A percentile compares a stretch with the other conserved stretches of the same genome.
These are phyloP conservation scores for Sinocyclocheilus maitianheensis DNA, from an alignment of 2,113 vertebrate species.

Conservation along the genomic window DNA sequence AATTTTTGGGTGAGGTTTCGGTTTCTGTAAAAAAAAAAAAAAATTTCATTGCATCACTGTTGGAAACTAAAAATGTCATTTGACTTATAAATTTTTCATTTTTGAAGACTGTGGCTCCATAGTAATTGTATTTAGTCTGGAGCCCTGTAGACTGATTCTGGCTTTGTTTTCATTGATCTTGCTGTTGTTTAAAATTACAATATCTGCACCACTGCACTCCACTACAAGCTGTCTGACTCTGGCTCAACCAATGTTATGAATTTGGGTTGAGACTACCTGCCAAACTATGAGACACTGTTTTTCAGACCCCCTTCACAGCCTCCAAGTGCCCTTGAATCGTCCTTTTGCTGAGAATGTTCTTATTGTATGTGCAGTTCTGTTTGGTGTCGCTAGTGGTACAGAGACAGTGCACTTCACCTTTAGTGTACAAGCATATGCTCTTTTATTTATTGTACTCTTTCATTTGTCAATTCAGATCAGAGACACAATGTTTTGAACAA, in stretches of 20 bases:
- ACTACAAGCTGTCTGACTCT: not conserved
- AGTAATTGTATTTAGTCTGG: not conserved
- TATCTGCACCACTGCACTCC: not conserved
- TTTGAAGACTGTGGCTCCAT: not conserved
- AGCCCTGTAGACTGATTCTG: not conserved
- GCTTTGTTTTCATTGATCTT: not conserved
- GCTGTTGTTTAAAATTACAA: not conserved
- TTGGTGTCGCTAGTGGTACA: not conserved
- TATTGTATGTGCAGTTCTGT: not conserved
- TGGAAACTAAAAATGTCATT: not conserved
- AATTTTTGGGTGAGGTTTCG: not conserved
- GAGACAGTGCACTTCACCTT: not conserved
- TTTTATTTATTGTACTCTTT: not conserved
- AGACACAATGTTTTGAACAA: not conserved
- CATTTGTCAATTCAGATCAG: not conserved
- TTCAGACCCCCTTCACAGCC: not conserved
- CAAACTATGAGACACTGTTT: not conserved
- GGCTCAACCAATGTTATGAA: not conserved
- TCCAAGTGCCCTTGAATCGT: not conserved
- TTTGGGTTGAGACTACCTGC: not conserved
- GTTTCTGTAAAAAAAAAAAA: too few relatives aligned
- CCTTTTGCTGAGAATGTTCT: not conserved
- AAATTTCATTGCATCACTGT: not conserved
- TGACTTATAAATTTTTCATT: not conserved
- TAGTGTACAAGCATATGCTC: not conserved